Percentiles rank a stretch among this genome's conserved stretches.
Evolutionary conservation across 2,888 invertebrate genomes (phyloP).

Genomic region (Oxycera nigricornis): DNA sequence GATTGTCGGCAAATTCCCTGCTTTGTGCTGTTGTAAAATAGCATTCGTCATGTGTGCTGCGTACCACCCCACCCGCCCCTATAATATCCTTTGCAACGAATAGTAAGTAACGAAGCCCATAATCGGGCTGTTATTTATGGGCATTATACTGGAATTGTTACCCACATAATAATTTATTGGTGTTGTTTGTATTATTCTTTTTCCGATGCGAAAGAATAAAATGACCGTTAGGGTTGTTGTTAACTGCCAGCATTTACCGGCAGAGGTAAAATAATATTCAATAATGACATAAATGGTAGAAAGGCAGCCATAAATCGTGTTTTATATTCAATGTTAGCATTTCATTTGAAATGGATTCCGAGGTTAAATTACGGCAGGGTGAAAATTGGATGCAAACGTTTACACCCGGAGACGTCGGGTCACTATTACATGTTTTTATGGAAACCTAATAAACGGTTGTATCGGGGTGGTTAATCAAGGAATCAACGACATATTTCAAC

Average conservation of each 20-base stretch:
- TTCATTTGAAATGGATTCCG: slow-evolving; percentile 5
- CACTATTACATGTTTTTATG: slow-evolving; percentile 6
- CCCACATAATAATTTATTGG: slow-evolving; percentile 27
- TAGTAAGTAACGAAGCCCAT: slow-evolving; percentile 27
- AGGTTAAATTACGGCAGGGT: background rate
- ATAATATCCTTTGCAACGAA: background rate
- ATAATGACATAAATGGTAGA: slow-evolving; percentile 25
- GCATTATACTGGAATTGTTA: slow-evolving; percentile 32
- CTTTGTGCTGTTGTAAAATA: background rate
- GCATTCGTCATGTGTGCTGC: slow-evolving; percentile 16
- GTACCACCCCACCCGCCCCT: background rate
- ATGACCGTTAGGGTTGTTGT: slow-evolving; percentile 27
- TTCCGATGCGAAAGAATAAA: slow-evolving; percentile 26
- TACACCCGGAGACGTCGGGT: background rate
- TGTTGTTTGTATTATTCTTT: slow-evolving; percentile 26
- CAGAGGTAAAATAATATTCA: slow-evolving; percentile 26
- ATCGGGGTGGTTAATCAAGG: background rate
- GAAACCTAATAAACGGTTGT: background rate
- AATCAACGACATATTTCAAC: background rate
- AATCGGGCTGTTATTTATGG: slow-evolving; percentile 36
- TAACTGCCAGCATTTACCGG: slow-evolving; percentile 23
- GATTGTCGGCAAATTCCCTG: background rate
- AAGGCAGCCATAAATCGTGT: slow-evolving; percentile 5
- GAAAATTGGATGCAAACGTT: background rate
- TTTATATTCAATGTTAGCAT: slow-evolving; percentile 25